Evolutionary conservation across 2,113 vertebrate species (phyloP), one percentile per base, ranked within the genome.

Genomic region (Seriola quinqueradiata): DNA sequence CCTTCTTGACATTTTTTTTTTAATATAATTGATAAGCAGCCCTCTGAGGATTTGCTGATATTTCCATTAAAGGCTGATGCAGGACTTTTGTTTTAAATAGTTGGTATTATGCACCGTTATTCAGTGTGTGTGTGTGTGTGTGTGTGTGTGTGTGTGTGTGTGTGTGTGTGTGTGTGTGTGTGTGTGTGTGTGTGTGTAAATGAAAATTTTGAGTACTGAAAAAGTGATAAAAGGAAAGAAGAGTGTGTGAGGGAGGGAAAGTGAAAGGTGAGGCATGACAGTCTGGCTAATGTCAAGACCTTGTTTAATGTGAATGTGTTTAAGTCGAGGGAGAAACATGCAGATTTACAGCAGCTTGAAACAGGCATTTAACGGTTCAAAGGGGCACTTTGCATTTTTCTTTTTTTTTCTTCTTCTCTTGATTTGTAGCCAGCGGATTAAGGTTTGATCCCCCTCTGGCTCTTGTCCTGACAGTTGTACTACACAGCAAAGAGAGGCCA

Each of bases 241-340:
- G 34, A 54, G 36, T 3, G 54, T 60, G 46, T 16, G 32, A 28
- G 60, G 63, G 28, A 28, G 59, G 9, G 9, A 73, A 42, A 63
- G 50, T 17, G 40, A 67, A 70, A 73, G 44, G 6, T 58, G 64
- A 73, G 64, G 48, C 65, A 38, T 21, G 34, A 71, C 34, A 48
- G 69, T 76, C 73, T 88, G 84, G 77, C 7, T 64, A 23, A 59
- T 60, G 70, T 87, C 70, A 77, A 36, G 10, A 69, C 63, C 25
- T 70, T 86, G 64, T 84, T 71, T 44, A 28, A 57, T 14, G 8
- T n/a, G 13, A 50, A 32, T 44, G 44, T 59, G 77, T 82, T 36
- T 76, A 12, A 48, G 25, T 82, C 28, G 23, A 57, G 17, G 36
- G 64, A 52, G 21, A 25, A 40, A 19, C 0, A 2, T 23, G 34